These are phyloP conservation scores for Pachyseris speciosa DNA, from an alignment of 64 coral and sea anemone species.

Conservation along the genomic window DNA sequence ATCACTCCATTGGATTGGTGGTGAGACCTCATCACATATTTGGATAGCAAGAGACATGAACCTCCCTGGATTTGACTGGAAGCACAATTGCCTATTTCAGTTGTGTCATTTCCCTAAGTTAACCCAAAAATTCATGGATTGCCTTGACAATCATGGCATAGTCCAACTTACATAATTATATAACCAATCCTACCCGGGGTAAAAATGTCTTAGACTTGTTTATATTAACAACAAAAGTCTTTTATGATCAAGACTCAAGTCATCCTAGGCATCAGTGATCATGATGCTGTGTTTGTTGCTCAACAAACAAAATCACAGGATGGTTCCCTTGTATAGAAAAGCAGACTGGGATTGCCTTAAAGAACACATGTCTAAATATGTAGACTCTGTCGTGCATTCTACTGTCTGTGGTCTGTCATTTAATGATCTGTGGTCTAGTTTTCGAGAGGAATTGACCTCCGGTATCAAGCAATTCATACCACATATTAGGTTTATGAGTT, in stretches of 20 bases:
- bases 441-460: slow-evolving; percentile 3
- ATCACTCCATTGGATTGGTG: slow-evolving; percentile 2
- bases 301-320: too few species aligned
- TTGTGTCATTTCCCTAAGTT: too few species aligned
- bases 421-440: not conserved
- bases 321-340: too few species aligned
- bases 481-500: too few species aligned
- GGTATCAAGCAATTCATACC: too few species aligned
- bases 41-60: slow-evolving; percentile 27
- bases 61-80: not conserved
- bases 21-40: not conserved
- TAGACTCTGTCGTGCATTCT: not conserved
- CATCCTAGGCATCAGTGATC: slow-evolving; percentile 26
- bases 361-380: slow-evolving; percentile 21
- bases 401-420: too few species aligned
- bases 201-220: slow-evolving; percentile 11
- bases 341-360: too few species aligned
- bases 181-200: slow-evolving; percentile 22
- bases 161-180: slow-evolving; percentile 36
- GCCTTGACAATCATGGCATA: not conserved
- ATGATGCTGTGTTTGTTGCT: too few species aligned
- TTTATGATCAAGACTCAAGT: too few species aligned
- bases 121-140: not conserved
- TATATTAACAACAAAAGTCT: not conserved
- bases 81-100: too few species aligned